Conservation (phyloP, 2,888 invertebrate species). For the Chrysopilus asiliformis region DNA sequence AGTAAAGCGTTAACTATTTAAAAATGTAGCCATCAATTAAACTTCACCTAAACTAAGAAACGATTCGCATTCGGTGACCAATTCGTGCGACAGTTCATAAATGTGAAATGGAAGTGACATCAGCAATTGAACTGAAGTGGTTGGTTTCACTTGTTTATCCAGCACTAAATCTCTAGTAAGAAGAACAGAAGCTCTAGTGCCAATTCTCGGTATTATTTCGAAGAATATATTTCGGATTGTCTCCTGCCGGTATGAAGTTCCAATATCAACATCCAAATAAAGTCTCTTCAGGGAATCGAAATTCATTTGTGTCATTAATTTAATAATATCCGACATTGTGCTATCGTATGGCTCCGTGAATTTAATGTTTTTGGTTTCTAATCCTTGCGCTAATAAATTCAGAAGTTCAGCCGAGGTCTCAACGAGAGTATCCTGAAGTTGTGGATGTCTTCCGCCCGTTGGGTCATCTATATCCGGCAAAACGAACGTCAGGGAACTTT, state of each 20-base stretch:
- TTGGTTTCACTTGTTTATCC: conserved; percentile 47
- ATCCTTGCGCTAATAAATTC: conserved; percentile 30
- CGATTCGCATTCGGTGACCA: conserved; percentile 43
- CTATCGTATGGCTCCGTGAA: conserved; percentile 34
- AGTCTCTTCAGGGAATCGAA: conserved; percentile 34
- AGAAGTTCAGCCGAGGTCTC: conserved; percentile 24
- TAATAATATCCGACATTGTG: conserved; percentile 32
- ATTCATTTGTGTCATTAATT: conserved; percentile 31
- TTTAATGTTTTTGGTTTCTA: conserved; percentile 32
- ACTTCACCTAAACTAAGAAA: conserved; percentile 33
- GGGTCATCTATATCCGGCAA: conserved; percentile 29
- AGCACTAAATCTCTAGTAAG: conserved; percentile 51
- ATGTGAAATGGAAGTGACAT: conserved; percentile 58
- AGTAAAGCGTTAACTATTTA: background rate
- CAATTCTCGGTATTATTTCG: conserved; percentile 55
- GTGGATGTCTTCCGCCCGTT: conserved; percentile 33
- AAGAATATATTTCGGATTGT: conserved; percentile 59
- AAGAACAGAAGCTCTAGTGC: conserved; percentile 49
- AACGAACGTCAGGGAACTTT: conserved; percentile 25
- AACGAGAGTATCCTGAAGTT: conserved; percentile 29
- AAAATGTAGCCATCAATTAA: background rate
- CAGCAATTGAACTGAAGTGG: conserved; percentile 49
- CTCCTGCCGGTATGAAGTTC: conserved; percentile 61
- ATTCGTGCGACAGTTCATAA: conserved; percentile 40
- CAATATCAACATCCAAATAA: conserved; percentile 45